Evolutionary conservation across 2,888 invertebrate genomes (phyloP), one percentile per base, ranked within the genome.

Genomic region (Globia sparganii): DNA sequence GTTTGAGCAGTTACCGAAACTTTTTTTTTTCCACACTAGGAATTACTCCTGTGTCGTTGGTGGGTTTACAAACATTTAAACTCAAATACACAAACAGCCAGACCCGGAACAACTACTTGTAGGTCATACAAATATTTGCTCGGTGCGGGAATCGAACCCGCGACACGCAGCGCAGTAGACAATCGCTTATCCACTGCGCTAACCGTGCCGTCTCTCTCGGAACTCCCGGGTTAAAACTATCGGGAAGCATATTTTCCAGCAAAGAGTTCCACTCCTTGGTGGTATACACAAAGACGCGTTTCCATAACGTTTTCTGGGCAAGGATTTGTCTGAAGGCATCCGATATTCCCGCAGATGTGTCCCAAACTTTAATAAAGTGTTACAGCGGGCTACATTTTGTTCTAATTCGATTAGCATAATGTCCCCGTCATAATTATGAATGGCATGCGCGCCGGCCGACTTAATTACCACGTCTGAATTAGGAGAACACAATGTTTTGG

Each of bases 371-470:
- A 83, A 78, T 77, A 74, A 84, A 86, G 78, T 83, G 83, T 79
- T 84, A 80, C 81, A 72, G 61, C 65, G 31, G 31, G 69, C 78
- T 75, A 79, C 87, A 86, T 88, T 89, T 79, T 68, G 79, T 76
- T 68, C 75, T 86, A 84, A 89, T 84, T 72, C 71, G 76, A 88
- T 89, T 88, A 85, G 76, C 89, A 88, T 87, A 89, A 88, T 81
- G 76, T 72, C 61, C 15, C 46, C 62, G 65, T 43, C 71, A 76
- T 86, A 86, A 84, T 86, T 76, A 70, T 76, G 80, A 84, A 76
- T 72, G 84, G 84, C 84, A 70, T 53, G 74, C 75, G 31, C 49
- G 68, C 65, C 72, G 78, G 68, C 65, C 72, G 78, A 72, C 77
- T 72, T 76, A 76, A 86, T 84, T 83, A 83, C 70, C 43, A n/a